Percentiles rank a stretch among this genome's conserved stretches.
phyloP scores from a whole-genome alignment of 2,113 vertebrate genomes.

The Hypocryptadius cinnamomeus region DNA sequence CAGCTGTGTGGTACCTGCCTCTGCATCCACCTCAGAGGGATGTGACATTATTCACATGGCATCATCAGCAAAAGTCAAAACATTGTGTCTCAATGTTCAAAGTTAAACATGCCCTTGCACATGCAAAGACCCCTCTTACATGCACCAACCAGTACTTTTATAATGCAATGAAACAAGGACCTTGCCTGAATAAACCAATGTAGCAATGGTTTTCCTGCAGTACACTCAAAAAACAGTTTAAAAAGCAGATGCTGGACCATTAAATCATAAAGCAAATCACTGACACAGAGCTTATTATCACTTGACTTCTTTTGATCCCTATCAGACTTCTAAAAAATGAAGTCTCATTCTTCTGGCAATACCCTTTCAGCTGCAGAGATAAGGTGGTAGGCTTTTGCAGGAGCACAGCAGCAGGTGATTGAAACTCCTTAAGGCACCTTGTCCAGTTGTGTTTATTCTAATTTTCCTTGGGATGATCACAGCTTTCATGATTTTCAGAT shows the following conservation, averaged over 20 bases:
- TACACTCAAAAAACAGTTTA: not conserved
- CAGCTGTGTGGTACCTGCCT: not conserved
- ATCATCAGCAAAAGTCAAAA: not conserved
- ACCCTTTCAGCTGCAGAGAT: constrained; percentile 27
- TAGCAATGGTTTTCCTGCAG: not conserved
- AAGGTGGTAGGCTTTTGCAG: constrained; percentile 23
- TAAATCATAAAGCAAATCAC: not conserved
- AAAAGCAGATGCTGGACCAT: not conserved
- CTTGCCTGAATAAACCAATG: not conserved
- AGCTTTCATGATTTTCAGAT: constrained; percentile 22
- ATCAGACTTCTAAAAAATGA: constrained; percentile 15
- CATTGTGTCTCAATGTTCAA: not conserved
- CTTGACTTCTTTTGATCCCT: constrained; percentile 28
- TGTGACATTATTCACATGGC: not conserved
- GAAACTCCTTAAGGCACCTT: constrained; percentile 17
- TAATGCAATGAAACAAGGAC: not conserved
- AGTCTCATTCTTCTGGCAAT: constrained; percentile 1
- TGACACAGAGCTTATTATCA: not conserved
- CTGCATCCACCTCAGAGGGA: not conserved
- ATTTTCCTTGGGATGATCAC: constrained; percentile 30
- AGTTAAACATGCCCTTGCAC: not conserved
- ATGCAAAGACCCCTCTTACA: not conserved
- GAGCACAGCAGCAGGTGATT: constrained; percentile 4
- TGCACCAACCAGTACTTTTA: not conserved
- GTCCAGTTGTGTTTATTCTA: constrained; percentile 31